Base-by-base conservation (phyloP, 1,140 invertebrate species). In the Lysiphlebus fabarum region DNA sequence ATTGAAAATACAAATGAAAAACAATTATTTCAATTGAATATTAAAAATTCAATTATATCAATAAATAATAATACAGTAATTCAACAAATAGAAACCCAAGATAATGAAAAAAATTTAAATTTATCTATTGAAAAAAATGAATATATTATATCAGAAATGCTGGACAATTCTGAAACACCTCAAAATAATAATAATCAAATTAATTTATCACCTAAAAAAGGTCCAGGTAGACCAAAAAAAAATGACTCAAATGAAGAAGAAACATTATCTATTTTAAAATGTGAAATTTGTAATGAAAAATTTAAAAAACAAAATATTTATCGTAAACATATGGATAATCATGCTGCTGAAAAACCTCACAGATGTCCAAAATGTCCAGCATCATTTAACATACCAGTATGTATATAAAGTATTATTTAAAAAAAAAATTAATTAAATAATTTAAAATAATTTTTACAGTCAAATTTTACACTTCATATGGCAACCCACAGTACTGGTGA, bases 291-390 rank as follows among this genome's bases (percentile, higher is more conserved):
- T 73, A 75, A 75, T 4, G 76, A 83, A 71, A 72, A 80, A 51
- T 86, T 86, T 67, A 70, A 69, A 40, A 82, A 82, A 59, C 82
- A 79, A 70, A 76, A 71, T 10, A 75, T 82, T 42, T 77, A 82
- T 11, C 80, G 80, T 57, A 76, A 81, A 53, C 86, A 87, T 68
- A 72, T 80, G 66, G 78, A 80, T 53, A 75, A 75, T 38, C 87
- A 89, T 70, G 79, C 82, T 5, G 81, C 85, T 53, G 85, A 87
- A 51, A 88, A 88, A 67, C 82, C 84, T 17, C 83, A 81, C 66
- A 75, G 81, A 40, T 89, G 87, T 73, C 70, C 73, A 42, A 74
- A 84, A 59, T 89, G 87, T 72, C 65, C 78, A 12, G 75, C 75
- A 11, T 82, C 85, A 4, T 89, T 86, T 66, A 88, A 88, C 72